A percentile compares a stretch with the other conserved stretches of the same genome.
phyloP scores from a whole-genome alignment of 2,797 vertebrate genomes.

The Eulemur rubriventer region DNA sequence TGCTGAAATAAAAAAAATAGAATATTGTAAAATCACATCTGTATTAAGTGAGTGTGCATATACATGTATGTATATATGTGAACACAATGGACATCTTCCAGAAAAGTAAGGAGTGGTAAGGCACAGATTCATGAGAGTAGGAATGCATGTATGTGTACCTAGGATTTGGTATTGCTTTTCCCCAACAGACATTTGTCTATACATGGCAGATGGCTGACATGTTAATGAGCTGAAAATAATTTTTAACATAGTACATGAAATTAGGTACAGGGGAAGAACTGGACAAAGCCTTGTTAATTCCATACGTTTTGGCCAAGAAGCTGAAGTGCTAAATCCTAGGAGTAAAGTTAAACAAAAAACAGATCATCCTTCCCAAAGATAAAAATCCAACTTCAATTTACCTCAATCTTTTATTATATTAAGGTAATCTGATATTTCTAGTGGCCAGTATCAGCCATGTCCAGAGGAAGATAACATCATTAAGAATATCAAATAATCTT shows the following conservation, averaged over 20 bases:
- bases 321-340: background rate
- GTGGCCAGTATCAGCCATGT: background rate
- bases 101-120: background rate
- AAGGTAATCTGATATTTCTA: background rate
- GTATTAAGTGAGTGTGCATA: background rate
- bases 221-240: constrained; percentile 24
- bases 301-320: background rate
- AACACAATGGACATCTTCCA: background rate
- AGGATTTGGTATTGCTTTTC: background rate
- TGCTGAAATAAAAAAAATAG: no score
- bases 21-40: background rate
- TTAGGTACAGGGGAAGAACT: background rate
- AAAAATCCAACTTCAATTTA: background rate
- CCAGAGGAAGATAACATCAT: background rate
- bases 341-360: background rate
- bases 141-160: background rate
- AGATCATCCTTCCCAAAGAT: background rate
- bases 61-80: background rate
- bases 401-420: background rate
- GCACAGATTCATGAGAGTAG: background rate
- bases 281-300: background rate
- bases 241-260: constrained; percentile 14
- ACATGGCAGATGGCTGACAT: background rate
- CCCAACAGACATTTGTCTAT: background rate
- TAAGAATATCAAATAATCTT: background rate